Evolutionary conservation across 1,140 invertebrate species (phyloP), one percentile per base, ranked within the genome.

Genomic region (Tetragnatha versicolor): DNA sequence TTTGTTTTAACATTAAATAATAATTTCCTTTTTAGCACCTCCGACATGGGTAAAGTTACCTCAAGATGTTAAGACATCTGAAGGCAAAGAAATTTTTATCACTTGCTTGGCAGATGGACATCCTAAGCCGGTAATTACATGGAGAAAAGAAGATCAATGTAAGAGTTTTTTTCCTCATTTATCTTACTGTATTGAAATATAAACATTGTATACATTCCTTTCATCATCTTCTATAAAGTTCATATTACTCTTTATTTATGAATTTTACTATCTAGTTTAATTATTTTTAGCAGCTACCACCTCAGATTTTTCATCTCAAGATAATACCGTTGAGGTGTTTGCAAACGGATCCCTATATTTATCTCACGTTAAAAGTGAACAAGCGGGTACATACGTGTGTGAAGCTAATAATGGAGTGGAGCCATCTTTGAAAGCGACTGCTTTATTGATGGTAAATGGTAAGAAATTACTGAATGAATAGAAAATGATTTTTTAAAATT

Each of bases 351-450:
- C 69, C 4, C 39, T 72, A 6, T 14, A 51, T 63, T 42, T 63
- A 51, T n/a, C 69, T 20, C 35, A 47, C 6, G 37, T 81, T 29
- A 80, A 29, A 47, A 65, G 55, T 6, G 14, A 49, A 31, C 42
- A 66, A 25, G 76, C 20, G 4, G 76, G 76, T 6, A 14, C 17
- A 12, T 79, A 79, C 35, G 45, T 29, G 17, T 79, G 76, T 27
- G 47, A 29, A 35, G 76, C 49, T 9, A 45, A 14, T 29, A 79
- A 72, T 20, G 51, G 25, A 14, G 69, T 72, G 1, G 69, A 72
- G 17, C 69, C 69, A n/a, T 12, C 33, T 7, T 42, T 79, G 9
- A 68, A 60, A 37, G n/a, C 39, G 0, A 58, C 45, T 14, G 27
- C 27, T 29, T 33, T 35, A 1, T 12, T 72, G 9, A 42, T 17